Evolutionary conservation across 1,140 invertebrate species (phyloP), one percentile per base, ranked within the genome.

Genomic region (Ridgeia piscesae): DNA sequence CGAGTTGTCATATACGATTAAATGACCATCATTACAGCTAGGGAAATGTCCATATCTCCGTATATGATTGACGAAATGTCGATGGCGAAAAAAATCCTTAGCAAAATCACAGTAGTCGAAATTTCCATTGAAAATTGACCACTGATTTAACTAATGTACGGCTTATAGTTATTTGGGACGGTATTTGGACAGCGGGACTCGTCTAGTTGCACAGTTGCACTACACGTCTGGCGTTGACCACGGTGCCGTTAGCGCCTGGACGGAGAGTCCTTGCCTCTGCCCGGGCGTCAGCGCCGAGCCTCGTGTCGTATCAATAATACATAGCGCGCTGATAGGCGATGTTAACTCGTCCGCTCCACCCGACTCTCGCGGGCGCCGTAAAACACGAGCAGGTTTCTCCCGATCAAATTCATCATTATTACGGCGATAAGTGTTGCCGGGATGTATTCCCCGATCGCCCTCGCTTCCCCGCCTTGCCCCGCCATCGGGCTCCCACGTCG

Each of bases 331-430:
- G 58, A 77, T 77, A 77, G 58, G 27, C 17, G 14, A 21, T 77
- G 58, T 77, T 77, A 77, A 77, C 58, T 21, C 58, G 6, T 0
- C 2, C 58, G 58, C 58, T 77, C 58, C 11, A 77, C 58, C 58
- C 17, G 11, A 4, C 27, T 77, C 58, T 77, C 58, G 2, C 0
- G 58, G 58, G 58, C 58, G 58, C 58, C 58, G 58, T 77, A 77
- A 77, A 77, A 77, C 58, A 77, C 58, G 58, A 77, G 0, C 58
- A 77, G 0, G 8, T 77, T 77, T 77, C 58, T 17, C 58, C 58
- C 58, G 58, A 77, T 77, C 58, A 77, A 77, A 77, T 77, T 77
- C 58, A 77, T 77, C 58, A 77, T 77, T 77, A 77, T 77, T 77
- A 77, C 58, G 58, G 58, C 58, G 58, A 77, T 77, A 77, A 77